Evolutionary conservation across 2,888 invertebrate genomes (phyloP).

Genomic region (Caenorhabditis wallacei): DNA sequence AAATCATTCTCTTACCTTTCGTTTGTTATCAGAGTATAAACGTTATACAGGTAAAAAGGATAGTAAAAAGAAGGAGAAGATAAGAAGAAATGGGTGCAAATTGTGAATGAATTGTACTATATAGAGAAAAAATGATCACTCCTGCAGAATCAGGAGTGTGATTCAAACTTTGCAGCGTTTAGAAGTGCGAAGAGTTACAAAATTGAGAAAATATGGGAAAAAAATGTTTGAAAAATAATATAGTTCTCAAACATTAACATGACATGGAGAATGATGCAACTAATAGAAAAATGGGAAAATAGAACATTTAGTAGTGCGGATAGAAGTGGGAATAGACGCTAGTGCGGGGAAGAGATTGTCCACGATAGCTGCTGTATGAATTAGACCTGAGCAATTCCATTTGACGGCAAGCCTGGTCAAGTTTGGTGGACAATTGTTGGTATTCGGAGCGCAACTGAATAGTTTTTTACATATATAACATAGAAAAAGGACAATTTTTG

Average conservation of each 20-base stretch:
- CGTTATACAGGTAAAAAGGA: conserved; percentile 54
- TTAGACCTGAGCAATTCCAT: conserved; percentile 82
- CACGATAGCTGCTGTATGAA: conserved; percentile 77
- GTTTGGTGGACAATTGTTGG: conserved; percentile 78
- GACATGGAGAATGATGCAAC: conserved; percentile 13
- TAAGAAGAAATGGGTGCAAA: conserved; percentile 1
- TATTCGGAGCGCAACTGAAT: conserved; percentile 82
- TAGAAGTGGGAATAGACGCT: conserved; percentile 83
- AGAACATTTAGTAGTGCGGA: conserved; percentile 79
- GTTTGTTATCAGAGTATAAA: conserved; percentile 28
- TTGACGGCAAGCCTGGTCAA: conserved; percentile 82
- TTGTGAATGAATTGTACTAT: conserved; percentile 25
- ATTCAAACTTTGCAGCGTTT: conserved; percentile 42
- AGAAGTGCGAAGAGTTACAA: conserved; percentile 32
- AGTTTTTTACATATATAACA: conserved; percentile 19
- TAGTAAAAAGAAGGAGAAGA: conserved; percentile 3
- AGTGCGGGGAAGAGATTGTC: conserved; percentile 78
- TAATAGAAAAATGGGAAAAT: neutral
- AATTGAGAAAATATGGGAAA: neutral
- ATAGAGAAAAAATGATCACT: conserved; percentile 9
- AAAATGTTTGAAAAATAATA: neutral
- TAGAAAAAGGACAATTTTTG: neutral
- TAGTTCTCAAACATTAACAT: conserved; percentile 19
- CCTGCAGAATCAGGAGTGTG: conserved; percentile 65
- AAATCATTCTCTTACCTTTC: conserved; percentile 54